A percentile compares a stretch with the other conserved stretches of the same genome.
Evolutionary conservation across 2,113 vertebrate genomes (phyloP).

Genomic region (Eira barbara): DNA sequence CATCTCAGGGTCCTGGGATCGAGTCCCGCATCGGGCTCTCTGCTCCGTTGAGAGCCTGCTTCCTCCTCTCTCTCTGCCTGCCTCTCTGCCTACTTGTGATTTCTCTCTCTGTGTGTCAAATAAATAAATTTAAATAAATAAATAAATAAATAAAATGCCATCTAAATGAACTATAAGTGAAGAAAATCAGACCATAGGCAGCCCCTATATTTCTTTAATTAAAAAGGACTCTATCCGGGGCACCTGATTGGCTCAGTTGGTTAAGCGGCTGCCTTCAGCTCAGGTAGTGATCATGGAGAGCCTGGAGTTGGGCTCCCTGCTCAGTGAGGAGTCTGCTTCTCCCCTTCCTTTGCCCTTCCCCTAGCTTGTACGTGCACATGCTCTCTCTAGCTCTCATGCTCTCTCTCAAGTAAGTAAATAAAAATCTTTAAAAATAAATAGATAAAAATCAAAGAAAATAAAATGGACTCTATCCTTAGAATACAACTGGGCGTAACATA

Average conservation of each 20-base stretch:
- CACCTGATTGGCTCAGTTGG: background rate
- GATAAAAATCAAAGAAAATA: background rate
- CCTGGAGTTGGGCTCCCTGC: background rate
- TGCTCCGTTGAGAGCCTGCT: no score
- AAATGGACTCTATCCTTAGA: background rate
- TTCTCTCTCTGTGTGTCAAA: no score
- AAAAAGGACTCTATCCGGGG: background rate
- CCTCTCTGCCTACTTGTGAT: no score
- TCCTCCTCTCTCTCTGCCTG: no score
- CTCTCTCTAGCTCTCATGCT: background rate
- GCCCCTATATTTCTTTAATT: background rate
- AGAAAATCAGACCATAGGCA: conserved; percentile 3
- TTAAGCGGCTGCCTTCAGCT: background rate
- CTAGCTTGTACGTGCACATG: background rate
- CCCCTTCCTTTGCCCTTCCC: background rate
- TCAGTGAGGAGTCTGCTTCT: background rate
- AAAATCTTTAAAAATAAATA: background rate
- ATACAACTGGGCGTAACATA: background rate
- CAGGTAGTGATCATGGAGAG: background rate
- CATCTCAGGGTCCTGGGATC: no score
- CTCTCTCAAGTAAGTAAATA: background rate
- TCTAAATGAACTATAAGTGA: background rate
- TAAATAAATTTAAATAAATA: no score
- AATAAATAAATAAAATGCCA: background rate
- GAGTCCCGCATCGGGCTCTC: no score